A percentile compares a stretch with the other conserved stretches of the same genome.
Conservation (phyloP, 2,888 invertebrate genomes). For the Bombylius discolor region DNA sequence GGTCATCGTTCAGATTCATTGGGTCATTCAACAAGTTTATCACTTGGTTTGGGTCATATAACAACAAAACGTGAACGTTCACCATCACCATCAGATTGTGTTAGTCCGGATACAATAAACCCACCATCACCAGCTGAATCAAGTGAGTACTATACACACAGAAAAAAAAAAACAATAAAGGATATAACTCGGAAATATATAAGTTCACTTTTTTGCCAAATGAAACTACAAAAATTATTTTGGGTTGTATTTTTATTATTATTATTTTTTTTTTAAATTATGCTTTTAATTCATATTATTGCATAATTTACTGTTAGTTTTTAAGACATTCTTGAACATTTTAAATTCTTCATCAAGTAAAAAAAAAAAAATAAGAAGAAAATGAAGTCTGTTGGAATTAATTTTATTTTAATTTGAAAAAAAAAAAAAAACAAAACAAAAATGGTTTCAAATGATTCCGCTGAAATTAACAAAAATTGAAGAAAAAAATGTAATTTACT, state of each 20-base stretch:
- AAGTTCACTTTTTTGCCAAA: not conserved
- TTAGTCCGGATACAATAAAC: conserved; percentile 79
- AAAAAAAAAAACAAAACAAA: not conserved
- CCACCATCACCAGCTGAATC: conserved; percentile 83
- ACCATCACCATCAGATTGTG: conserved; percentile 76
- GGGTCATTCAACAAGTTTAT: conserved; percentile 43
- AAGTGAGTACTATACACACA: conserved; percentile 47
- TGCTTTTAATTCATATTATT: not conserved
- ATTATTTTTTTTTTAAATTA: not conserved
- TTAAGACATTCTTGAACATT: too few species aligned
- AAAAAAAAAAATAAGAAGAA: too few species aligned
- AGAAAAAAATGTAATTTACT: too few species aligned
- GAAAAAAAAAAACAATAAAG: not conserved
- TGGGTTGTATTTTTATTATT: not conserved
- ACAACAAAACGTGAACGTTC: conserved; percentile 74
- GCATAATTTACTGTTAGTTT: not conserved
- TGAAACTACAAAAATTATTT: not conserved
- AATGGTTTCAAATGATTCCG: conserved; percentile 1
- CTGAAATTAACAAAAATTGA: not conserved
- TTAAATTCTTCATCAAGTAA: too few species aligned
- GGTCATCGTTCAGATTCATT: conserved; percentile 37
- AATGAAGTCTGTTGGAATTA: not conserved
- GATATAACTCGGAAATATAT: not conserved
- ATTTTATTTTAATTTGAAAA: not conserved
- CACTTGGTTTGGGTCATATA: conserved; percentile 48